Evolutionary conservation across 2,797 vertebrate species (phyloP).

Genomic region (Pipistrellus pygmaeus): DNA sequence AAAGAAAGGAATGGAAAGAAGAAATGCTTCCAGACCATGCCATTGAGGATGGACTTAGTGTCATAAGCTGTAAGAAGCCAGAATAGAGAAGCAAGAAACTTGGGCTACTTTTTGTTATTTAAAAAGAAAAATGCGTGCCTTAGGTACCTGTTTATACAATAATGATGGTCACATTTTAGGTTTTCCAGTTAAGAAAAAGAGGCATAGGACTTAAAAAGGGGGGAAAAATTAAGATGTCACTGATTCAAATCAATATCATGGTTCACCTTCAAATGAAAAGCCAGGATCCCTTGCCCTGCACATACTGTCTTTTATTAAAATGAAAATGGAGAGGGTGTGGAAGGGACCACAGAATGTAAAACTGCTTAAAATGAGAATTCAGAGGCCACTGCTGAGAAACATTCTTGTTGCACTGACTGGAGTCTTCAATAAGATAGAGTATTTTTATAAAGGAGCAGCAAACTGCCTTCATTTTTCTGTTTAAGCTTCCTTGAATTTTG

Average conservation of each 20-base stretch:
- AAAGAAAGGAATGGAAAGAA: constrained; percentile 7
- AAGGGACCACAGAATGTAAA: not conserved
- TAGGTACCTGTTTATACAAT: constrained; percentile 19
- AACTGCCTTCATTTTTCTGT: not conserved
- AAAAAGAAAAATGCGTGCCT: not conserved
- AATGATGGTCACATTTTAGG: constrained; percentile 32
- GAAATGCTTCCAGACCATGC: not conserved
- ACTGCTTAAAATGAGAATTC: not conserved
- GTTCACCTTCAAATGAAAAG: not conserved
- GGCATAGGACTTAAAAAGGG: not conserved
- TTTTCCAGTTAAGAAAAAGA: not conserved
- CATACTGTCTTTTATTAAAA: not conserved
- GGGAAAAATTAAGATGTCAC: not conserved
- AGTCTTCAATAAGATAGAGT: not conserved
- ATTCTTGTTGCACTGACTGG: not conserved
- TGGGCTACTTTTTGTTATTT: constrained; percentile 30
- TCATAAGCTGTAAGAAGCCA: not conserved
- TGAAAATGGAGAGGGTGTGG: not conserved
- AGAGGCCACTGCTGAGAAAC: not conserved
- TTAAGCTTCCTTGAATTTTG: constrained; percentile 9
- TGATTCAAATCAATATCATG: not conserved
- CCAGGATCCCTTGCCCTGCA: not conserved
- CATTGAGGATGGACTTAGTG: not conserved
- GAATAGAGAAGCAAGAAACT: not conserved
- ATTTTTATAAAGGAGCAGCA: not conserved